Percentiles rank a stretch among this genome's conserved stretches.
These are phyloP conservation scores for Tromatobia lineatoria DNA, from an alignment of 2,888 invertebrate species.

Conservation along the genomic window DNA sequence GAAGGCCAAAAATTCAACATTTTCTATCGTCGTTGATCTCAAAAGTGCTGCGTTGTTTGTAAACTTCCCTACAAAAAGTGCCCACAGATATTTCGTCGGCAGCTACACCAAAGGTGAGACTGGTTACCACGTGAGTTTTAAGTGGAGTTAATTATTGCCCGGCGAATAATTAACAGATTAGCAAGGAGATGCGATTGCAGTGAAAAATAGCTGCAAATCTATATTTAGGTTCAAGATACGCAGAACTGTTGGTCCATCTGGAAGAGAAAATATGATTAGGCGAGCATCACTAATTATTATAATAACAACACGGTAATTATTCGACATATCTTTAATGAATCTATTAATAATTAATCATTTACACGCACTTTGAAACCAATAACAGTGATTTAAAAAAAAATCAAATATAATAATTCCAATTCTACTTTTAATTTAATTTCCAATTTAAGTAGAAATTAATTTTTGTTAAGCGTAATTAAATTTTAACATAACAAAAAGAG, in stretches of 20 bases:
- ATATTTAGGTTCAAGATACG: constrained; percentile 3
- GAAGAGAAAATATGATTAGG: constrained; percentile 54
- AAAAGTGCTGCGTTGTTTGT: neutral
- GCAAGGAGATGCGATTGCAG: constrained; percentile 65
- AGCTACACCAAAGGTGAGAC: constrained; percentile 70
- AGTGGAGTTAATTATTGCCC: constrained; percentile 78
- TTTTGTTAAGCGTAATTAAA: too few relatives aligned
- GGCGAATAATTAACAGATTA: constrained; percentile 74
- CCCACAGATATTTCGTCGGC: constrained; percentile 6
- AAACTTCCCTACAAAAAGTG: neutral
- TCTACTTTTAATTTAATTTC: neutral
- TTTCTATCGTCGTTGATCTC: neutral
- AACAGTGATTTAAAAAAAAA: neutral
- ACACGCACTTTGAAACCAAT: neutral
- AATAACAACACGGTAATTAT: constrained; percentile 36
- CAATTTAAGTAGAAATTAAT: too few relatives aligned
- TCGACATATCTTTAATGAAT: neutral
- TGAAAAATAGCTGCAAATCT: constrained; percentile 23
- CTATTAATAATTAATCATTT: neutral
- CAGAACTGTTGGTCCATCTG: neutral
- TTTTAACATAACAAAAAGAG: too few relatives aligned
- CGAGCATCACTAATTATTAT: constrained; percentile 56
- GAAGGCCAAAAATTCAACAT: neutral
- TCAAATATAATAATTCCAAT: neutral
- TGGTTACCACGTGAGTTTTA: constrained; percentile 77